These are phyloP conservation scores for Sporophila hypoxantha DNA, from an alignment of 2,113 vertebrate species.

Conservation along the genomic window DNA sequence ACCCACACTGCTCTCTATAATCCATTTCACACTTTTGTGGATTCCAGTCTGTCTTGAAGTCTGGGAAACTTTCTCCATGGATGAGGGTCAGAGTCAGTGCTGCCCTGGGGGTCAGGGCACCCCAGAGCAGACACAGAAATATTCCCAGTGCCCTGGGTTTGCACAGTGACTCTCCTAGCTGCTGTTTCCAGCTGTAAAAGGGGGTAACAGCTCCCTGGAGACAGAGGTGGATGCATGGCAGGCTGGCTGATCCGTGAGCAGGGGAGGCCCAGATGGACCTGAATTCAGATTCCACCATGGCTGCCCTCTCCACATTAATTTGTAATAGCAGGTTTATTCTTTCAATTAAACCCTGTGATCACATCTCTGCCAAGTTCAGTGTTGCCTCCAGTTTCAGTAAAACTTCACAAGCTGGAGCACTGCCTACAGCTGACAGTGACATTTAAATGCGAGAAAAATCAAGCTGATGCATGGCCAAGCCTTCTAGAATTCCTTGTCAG, in stretches of 20 bases:
- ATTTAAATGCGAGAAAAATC: slow-evolving; percentile 49
- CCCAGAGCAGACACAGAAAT: no score
- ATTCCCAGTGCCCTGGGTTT: no score
- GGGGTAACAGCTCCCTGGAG: neutral
- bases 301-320: slow-evolving; percentile 41
- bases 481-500: neutral
- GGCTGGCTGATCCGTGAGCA: slow-evolving; percentile 9
- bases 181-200: slow-evolving; percentile 22
- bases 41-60: no score
- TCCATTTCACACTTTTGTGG: no score
- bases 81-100: no score
- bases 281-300: neutral
- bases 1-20: no score
- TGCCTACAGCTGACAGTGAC: slow-evolving; percentile 50
- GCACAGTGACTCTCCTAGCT: neutral
- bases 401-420: slow-evolving; percentile 44
- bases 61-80: no score
- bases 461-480: slow-evolving; percentile 1
- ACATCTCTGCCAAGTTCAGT: slow-evolving; percentile 47
- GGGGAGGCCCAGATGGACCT: slow-evolving; percentile 5
- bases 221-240: neutral
- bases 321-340: slow-evolving; percentile 40
- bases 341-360: slow-evolving; percentile 36
- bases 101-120: no score
- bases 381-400: slow-evolving; percentile 35